Evolutionary conservation across 2,113 vertebrate species (phyloP).

Genomic region (Eptesicus fuscus): DNA sequence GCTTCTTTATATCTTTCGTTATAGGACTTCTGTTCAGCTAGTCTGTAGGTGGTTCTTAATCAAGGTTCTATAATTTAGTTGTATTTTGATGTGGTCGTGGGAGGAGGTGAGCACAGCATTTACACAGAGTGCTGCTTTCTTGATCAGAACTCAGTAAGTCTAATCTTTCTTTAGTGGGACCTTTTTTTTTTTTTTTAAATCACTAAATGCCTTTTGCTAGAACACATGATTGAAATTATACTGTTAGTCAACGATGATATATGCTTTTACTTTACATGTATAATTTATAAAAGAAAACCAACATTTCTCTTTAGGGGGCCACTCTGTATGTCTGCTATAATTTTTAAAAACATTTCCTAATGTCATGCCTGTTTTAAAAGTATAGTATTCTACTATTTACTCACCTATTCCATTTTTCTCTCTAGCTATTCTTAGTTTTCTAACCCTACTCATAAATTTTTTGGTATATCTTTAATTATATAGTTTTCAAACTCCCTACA

Average conservation of each 20-base stretch:
- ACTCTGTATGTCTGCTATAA: not conserved
- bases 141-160: not conserved
- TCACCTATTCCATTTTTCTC: not conserved
- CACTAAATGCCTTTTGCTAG: not conserved
- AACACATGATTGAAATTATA: not conserved
- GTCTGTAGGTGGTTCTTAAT: not conserved
- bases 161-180: not conserved
- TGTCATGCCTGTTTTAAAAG: not conserved
- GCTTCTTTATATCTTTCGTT: not conserved
- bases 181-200: conserved; percentile 18
- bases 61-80: not conserved
- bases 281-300: not conserved
- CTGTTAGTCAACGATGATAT: not conserved
- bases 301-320: not conserved
- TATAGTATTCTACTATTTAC: not conserved
- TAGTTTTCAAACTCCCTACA: not conserved
- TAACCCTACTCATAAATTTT: not conserved
- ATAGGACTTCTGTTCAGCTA: not conserved
- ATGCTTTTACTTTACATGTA: not conserved
- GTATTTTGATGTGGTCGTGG: not conserved
- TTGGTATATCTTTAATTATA: not conserved
- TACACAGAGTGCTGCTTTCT: not conserved
- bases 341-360: not conserved
- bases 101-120: not conserved
- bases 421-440: not conserved